phyloP scores from a whole-genome alignment of 2,113 vertebrate species.

The Pachycephala philippinensis region DNA sequence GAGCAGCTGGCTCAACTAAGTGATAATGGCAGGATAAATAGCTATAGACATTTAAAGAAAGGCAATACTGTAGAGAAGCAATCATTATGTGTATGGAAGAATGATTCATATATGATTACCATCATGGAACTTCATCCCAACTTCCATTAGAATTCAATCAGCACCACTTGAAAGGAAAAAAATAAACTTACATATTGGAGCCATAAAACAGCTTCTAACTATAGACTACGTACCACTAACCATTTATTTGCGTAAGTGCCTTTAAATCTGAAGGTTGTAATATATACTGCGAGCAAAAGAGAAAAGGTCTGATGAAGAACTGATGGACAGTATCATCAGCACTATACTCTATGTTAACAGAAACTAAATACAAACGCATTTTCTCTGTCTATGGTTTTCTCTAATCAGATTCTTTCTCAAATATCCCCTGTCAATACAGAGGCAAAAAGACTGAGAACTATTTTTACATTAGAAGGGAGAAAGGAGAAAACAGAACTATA shows the following conservation, averaged over 20 bases:
- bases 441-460: neutral
- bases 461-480: neutral
- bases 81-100: constrained; percentile 1
- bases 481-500: neutral
- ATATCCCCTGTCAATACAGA: neutral
- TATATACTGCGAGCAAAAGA: neutral
- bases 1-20: neutral
- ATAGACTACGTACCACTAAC: neutral
- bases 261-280: neutral
- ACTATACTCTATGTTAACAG: neutral
- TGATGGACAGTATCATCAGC: neutral
- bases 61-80: neutral
- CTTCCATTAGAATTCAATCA: neutral
- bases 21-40: neutral
- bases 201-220: neutral
- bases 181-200: neutral
- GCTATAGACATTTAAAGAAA: neutral
- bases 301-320: neutral
- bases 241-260: neutral
- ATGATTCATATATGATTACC: neutral
- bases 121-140: neutral
- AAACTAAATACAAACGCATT: neutral
- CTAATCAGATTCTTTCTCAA: neutral
- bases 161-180: neutral
- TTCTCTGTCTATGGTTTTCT: neutral